Percentiles rank a stretch among this genome's conserved stretches.
Conservation (phyloP, 2,888 invertebrate species). For the Hyalella azteca region DNA sequence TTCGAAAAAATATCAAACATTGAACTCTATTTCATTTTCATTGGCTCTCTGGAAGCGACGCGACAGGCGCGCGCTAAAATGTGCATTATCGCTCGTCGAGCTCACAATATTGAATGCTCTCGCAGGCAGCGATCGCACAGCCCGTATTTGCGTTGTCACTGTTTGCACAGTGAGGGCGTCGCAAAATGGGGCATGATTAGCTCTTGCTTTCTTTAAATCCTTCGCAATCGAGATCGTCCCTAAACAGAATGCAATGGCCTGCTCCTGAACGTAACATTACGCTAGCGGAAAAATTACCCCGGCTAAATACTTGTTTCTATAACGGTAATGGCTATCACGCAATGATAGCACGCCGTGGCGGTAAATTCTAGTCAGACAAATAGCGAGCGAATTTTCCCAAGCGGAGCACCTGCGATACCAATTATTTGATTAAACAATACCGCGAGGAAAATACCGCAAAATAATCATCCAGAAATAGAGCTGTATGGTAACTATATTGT, state of each 20-base stretch:
- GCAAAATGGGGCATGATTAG: constrained; percentile 32
- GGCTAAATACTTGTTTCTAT: not conserved
- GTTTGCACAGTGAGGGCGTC: constrained; percentile 27
- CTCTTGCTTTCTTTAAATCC: constrained; percentile 25
- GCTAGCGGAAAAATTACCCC: not conserved
- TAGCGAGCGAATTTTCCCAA: not conserved
- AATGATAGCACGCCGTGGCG: not conserved
- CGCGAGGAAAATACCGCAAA: too few relatives aligned
- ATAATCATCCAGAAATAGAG: too few relatives aligned
- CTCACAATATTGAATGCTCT: constrained; percentile 33
- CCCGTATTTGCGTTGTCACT: constrained; percentile 31
- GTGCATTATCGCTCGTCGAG: constrained; percentile 17
- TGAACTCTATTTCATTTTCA: constrained; percentile 6
- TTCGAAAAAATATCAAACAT: not conserved
- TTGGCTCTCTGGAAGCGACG: constrained; percentile 4
- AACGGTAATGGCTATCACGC: not conserved
- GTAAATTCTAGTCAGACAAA: not conserved
- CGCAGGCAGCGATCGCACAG: not conserved
- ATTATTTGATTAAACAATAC: too few relatives aligned
- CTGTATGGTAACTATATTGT: too few relatives aligned
- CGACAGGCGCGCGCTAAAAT: constrained; percentile 19
- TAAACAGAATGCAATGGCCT: constrained; percentile 17
- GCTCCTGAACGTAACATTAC: not conserved
- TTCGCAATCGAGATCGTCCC: not conserved
- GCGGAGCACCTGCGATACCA: not conserved